phyloP scores from a whole-genome alignment of 2,797 vertebrate species.

The Pygocentrus nattereri region DNA sequence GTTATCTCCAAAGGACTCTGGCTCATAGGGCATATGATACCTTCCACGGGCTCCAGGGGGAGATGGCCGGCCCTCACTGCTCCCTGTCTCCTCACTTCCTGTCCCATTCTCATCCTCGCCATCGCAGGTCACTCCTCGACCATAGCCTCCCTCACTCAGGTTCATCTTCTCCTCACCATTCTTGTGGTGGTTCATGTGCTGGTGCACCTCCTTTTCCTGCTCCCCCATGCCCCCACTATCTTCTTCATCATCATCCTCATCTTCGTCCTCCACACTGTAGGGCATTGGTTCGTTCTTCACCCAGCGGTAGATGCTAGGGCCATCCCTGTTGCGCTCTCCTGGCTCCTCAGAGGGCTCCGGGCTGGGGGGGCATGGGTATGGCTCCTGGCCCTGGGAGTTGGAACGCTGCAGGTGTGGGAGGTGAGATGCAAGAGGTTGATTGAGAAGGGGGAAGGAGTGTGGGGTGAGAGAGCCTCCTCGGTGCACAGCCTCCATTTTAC shows the following conservation, averaged over 20 bases:
- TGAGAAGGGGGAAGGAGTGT: slow-evolving; percentile 79
- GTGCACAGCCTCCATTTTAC: slow-evolving; percentile 83
- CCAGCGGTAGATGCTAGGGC: slow-evolving; percentile 90
- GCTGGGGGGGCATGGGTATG: slow-evolving; percentile 75
- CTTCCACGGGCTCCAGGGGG: slow-evolving; percentile 87
- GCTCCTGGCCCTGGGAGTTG: slow-evolving; percentile 74
- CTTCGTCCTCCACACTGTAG: slow-evolving; percentile 85
- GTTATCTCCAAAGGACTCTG: slow-evolving; percentile 97
- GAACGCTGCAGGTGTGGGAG: slow-evolving; percentile 82
- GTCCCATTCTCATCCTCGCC: slow-evolving; percentile 90
- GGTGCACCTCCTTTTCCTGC: slow-evolving; percentile 69
- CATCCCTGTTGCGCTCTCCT: slow-evolving; percentile 73
- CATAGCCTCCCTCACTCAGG: slow-evolving; percentile 73
- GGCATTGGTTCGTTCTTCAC: slow-evolving; percentile 90
- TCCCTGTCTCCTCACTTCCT: slow-evolving; percentile 95
- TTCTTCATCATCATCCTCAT: slow-evolving; percentile 90
- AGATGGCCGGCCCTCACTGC: slow-evolving; percentile 92
- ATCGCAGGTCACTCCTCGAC: slow-evolving; percentile 59
- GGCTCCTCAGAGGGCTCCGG: slow-evolving; percentile 77
- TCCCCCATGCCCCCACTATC: slow-evolving; percentile 83
- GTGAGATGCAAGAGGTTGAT: slow-evolving; percentile 79
- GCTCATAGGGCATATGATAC: slow-evolving; percentile 94
- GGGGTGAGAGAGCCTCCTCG: slow-evolving; percentile 74
- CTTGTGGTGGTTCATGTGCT: slow-evolving; percentile 77
- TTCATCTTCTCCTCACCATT: slow-evolving; percentile 74